Conservation (phyloP, 2,797 vertebrate genomes). For the Nyctalus aviator region DNA sequence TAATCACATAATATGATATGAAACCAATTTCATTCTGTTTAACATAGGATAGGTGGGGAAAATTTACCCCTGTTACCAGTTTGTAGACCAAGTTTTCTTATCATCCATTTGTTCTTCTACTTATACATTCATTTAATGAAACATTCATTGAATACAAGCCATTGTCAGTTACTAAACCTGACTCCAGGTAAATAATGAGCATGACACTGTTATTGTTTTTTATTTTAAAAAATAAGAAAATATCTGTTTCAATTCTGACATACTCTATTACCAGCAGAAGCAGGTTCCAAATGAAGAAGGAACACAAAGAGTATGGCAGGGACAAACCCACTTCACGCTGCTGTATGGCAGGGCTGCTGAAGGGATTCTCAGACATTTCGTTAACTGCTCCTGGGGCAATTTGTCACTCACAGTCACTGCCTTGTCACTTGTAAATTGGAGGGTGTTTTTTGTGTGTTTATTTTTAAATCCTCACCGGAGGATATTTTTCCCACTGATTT, state of each 20-base stretch:
- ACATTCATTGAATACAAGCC: background rate
- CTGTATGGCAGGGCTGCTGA: background rate
- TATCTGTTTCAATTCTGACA: background rate
- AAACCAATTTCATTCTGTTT: slow-evolving; percentile 35
- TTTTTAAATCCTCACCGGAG: background rate
- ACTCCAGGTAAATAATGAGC: slow-evolving; percentile 9
- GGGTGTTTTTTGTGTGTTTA: background rate
- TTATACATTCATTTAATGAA: slow-evolving; percentile 4
- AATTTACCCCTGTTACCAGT: background rate
- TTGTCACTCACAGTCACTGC: background rate
- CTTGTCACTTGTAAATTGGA: background rate
- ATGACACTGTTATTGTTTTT: background rate
- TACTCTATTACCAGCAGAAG: background rate
- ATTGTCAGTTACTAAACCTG: background rate
- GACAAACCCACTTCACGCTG: background rate
- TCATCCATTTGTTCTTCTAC: background rate
- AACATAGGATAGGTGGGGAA: background rate
- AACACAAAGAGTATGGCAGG: background rate
- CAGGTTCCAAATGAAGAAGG: background rate
- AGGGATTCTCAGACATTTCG: background rate
- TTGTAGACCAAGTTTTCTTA: slow-evolving; percentile 44
- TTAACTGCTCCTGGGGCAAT: background rate
- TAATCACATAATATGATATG: background rate
- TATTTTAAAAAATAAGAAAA: background rate
- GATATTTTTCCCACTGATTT: too few relatives aligned